These are phyloP conservation scores for Apamea sordens DNA, from an alignment of 2,888 invertebrate genomes.

Conservation along the genomic window DNA sequence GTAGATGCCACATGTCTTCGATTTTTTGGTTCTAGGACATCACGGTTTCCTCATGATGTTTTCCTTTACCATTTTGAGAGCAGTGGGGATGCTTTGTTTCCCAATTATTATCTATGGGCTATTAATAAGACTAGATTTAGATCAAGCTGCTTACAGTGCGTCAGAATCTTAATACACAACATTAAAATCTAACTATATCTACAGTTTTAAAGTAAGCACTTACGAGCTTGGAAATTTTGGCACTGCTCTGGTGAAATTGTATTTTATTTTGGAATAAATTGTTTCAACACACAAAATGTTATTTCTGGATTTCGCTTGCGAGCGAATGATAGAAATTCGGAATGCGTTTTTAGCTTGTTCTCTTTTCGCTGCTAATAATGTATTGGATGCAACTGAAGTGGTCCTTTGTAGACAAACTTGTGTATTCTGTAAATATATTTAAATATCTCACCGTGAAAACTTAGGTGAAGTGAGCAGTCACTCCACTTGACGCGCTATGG, in stretches of 20 bases:
- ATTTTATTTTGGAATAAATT: slow-evolving; percentile 57
- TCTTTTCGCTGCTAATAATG: neutral
- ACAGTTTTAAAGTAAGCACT: slow-evolving; percentile 3
- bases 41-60: no score
- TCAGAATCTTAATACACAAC: neutral
- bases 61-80: no score
- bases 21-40: no score
- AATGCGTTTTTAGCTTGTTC: slow-evolving; percentile 14
- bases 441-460: neutral
- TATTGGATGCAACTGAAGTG: neutral
- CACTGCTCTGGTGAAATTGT: slow-evolving; percentile 41
- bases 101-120: neutral
- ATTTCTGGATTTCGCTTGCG: slow-evolving; percentile 40
- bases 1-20: no score
- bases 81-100: no score
- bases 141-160: neutral
- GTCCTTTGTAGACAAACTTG: neutral
- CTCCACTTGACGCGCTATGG: no score
- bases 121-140: neutral
- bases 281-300: slow-evolving; percentile 48
- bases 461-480: no score
- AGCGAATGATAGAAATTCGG: slow-evolving; percentile 21
- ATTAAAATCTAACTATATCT: slow-evolving; percentile 3
- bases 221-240: slow-evolving; percentile 39
- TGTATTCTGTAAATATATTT: neutral